These are phyloP conservation scores for Chlorops oryzae DNA, from an alignment of 1,140 invertebrate species.

Conservation along the genomic window DNA sequence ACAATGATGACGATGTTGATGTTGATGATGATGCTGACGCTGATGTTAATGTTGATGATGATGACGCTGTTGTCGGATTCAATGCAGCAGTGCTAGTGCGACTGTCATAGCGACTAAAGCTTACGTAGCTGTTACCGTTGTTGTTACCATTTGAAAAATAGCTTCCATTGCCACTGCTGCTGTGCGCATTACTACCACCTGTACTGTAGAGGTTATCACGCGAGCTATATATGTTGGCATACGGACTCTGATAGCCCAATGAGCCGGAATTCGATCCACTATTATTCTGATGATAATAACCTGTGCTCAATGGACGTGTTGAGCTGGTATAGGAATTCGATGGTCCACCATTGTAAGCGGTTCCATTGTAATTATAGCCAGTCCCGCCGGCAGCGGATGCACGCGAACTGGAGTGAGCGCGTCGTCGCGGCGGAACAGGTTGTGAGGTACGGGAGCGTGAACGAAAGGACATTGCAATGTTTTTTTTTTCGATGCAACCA, in stretches of 20 bases:
- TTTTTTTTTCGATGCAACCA: too few relatives aligned
- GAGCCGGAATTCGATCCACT: constrained; percentile 7
- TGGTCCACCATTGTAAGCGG: constrained; percentile 17
- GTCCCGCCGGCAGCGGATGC: constrained; percentile 13
- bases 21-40: constrained; percentile 6
- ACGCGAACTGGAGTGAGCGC: constrained; percentile 40
- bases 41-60: constrained; percentile 22
- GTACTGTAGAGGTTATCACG: constrained; percentile 40
- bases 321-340: constrained; percentile 1
- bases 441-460: constrained; percentile 39
- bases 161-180: constrained; percentile 9
- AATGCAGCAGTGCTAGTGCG: constrained; percentile 1
- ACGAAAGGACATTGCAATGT: constrained; percentile 47
- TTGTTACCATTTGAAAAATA: constrained; percentile 35
- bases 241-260: constrained; percentile 38
- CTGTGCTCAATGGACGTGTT: constrained; percentile 33
- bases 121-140: constrained; percentile 7
- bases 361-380: constrained; percentile 33
- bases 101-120: constrained; percentile 34
- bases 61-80: constrained; percentile 20
- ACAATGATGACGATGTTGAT: constrained; percentile 9
- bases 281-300: constrained; percentile 22
- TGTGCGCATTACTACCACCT: constrained; percentile 8
- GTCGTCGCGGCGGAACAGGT: constrained; percentile 31
- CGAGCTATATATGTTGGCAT: constrained; percentile 40